Evolutionary conservation across 2,888 invertebrate species (phyloP).

Genomic region (Alsophila aescularia): DNA sequence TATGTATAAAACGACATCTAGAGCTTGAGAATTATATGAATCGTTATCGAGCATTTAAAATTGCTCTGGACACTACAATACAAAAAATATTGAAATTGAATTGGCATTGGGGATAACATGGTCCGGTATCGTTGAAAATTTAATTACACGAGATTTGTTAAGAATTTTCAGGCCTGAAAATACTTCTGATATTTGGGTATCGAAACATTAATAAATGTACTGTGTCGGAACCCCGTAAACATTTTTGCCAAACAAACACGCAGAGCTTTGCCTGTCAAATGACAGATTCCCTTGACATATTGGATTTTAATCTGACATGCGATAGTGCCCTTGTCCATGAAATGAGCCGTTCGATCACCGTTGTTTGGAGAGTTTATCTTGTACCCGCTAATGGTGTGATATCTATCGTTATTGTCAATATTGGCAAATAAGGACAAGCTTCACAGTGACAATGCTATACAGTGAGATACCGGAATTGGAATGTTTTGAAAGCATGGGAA

Average conservation of each 20-base stretch:
- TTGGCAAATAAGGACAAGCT: constrained; percentile 50
- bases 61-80: no score
- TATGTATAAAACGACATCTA: no score
- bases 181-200: not conserved
- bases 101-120: no score
- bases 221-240: no score
- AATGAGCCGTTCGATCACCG: constrained; percentile 63
- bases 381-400: constrained; percentile 63
- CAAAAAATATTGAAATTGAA: no score
- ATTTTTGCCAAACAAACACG: not conserved
- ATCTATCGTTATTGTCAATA: constrained; percentile 57
- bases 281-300: constrained; percentile 26
- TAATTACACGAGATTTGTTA: no score
- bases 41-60: no score
- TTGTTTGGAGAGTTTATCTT: constrained; percentile 66
- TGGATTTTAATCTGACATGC: constrained; percentile 30
- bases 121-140: no score
- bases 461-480: not conserved
- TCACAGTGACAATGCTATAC: not conserved
- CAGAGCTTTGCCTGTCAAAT: constrained; percentile 11
- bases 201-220: no score
- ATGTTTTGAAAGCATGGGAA: no score
- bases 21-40: no score
- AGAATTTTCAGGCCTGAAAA: not conserved
- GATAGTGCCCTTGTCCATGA: constrained; percentile 60